A percentile compares a stretch with the other conserved stretches of the same genome.
These are phyloP conservation scores for Asobara japonica DNA, from an alignment of 1,140 invertebrate genomes.

Conservation along the genomic window DNA sequence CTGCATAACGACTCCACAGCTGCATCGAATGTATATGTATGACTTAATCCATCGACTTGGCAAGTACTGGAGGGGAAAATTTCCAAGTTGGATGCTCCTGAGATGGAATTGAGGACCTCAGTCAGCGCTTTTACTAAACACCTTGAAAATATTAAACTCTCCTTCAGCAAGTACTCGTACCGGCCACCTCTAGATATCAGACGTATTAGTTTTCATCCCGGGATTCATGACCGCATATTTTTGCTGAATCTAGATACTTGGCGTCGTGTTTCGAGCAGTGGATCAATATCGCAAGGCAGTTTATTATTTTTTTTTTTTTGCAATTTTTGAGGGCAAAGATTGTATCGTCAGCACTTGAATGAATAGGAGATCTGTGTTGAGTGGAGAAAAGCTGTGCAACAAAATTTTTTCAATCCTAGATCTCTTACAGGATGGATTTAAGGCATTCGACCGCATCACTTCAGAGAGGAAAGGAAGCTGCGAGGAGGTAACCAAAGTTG, in stretches of 20 bases:
- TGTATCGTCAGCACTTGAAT: neutral
- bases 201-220: conserved; percentile 13
- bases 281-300: neutral
- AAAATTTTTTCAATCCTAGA: too few relatives aligned
- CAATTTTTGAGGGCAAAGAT: neutral
- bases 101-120: conserved; percentile 18
- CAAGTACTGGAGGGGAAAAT: conserved; percentile 1
- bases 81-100: conserved; percentile 5
- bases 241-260: neutral
- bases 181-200: neutral
- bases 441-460: too few relatives aligned
- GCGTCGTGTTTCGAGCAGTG: neutral
- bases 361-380: neutral
- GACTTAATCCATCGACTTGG: neutral
- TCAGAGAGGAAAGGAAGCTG: too few relatives aligned
- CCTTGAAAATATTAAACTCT: conserved; percentile 9
- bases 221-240: neutral
- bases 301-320: neutral
- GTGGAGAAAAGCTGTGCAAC: neutral
- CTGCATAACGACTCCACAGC: neutral
- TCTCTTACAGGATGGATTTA: too few relatives aligned
- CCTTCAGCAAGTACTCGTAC: neutral
- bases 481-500: too few relatives aligned
- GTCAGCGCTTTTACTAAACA: conserved; percentile 33
- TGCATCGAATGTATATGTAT: neutral